These are phyloP conservation scores for Pelodiscus sinensis DNA, from an alignment of 2,113 vertebrate species.

Conservation along the genomic window DNA sequence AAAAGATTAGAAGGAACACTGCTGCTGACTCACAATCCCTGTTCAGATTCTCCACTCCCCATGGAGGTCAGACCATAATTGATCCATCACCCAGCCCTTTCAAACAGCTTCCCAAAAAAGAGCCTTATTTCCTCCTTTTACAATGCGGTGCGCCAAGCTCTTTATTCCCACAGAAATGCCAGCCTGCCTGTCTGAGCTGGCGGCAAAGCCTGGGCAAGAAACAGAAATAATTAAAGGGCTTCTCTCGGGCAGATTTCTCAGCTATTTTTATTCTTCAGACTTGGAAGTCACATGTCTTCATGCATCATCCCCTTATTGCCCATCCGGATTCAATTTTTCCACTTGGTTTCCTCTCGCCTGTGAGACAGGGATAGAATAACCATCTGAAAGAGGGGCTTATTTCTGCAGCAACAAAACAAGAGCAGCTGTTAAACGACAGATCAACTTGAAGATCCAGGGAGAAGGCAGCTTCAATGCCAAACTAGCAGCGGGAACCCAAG, in stretches of 20 bases:
- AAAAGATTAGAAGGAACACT: too few relatives aligned
- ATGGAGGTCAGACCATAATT: conserved; percentile 6
- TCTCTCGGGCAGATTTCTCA: conserved; percentile 3
- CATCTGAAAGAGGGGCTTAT: background rate
- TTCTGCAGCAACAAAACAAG: conserved; percentile 28
- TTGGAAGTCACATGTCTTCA: conserved; percentile 31
- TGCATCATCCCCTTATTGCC: conserved; percentile 13
- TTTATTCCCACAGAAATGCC: background rate
- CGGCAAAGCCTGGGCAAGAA: conserved; percentile 36
- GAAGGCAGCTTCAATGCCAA: background rate
- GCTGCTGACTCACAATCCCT: background rate
- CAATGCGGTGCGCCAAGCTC: background rate
- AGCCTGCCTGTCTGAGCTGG: background rate
- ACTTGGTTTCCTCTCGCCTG: conserved; percentile 7
- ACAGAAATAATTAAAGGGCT: conserved; percentile 23
- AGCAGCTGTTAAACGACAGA: background rate
- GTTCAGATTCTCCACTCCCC: background rate
- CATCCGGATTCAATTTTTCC: conserved; percentile 49
- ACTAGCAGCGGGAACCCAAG: background rate
- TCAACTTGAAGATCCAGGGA: background rate
- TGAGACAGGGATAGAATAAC: background rate
- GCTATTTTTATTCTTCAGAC: conserved; percentile 53
- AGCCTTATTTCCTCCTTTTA: background rate
- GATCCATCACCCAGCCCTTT: conserved; percentile 1
- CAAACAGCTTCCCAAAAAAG: conserved; percentile 6